phyloP scores from a whole-genome alignment of 1,140 invertebrate genomes.

The roundworm (Caenorhabditis elegans) region WBcel235 BX284606.5:10590001-10590500 shows the following conservation, averaged over 20 bases:
- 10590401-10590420: slow-evolving; percentile 70
- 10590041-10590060: neutral
- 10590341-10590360: slow-evolving; percentile 47
- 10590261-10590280: neutral
- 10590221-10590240: neutral
- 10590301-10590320: neutral
- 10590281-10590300: slow-evolving; percentile 16
- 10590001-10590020: neutral
- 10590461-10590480: slow-evolving; percentile 99
- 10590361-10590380: slow-evolving; percentile 62
- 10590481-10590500: slow-evolving; percentile 94
- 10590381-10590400: slow-evolving; percentile 61
- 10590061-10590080: neutral
- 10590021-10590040: neutral
- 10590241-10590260: neutral
- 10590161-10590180: neutral
- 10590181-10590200: slow-evolving; percentile 6
- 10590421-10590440: slow-evolving; percentile 93
- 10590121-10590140: slow-evolving; percentile 23
- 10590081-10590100: neutral
- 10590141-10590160: slow-evolving; percentile 6
- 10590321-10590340: neutral
- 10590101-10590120: neutral
- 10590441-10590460: slow-evolving; percentile 99
- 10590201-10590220: neutral